Percentiles rank a stretch among this genome's conserved stretches.
Evolutionary conservation across 2,113 vertebrate species (phyloP).

Genomic region (Pollimyrus isidori): DNA sequence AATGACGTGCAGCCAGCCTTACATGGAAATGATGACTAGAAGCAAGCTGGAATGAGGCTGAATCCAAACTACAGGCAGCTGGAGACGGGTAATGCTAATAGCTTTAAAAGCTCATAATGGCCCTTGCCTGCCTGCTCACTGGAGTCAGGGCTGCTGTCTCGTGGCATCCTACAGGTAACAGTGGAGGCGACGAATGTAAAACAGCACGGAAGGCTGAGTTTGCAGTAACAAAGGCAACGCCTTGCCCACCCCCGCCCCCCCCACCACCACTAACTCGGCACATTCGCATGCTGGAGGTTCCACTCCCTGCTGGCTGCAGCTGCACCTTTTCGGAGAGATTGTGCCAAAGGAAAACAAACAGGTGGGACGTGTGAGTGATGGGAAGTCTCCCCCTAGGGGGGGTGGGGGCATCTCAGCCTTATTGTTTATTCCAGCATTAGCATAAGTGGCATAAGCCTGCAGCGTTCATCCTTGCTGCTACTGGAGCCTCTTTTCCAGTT

Average conservation of each 20-base stretch:
- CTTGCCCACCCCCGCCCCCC: not conserved
- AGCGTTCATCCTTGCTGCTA: not conserved
- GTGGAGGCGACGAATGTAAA: not conserved
- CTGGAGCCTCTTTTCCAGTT: not conserved
- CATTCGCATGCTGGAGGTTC: not conserved
- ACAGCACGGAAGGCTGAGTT: not conserved
- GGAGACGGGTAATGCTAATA: not conserved
- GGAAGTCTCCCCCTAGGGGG: not conserved
- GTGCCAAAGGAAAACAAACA: constrained; percentile 3
- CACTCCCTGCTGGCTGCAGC: not conserved
- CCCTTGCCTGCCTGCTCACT: not conserved
- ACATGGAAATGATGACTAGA: not conserved
- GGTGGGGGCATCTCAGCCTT: not conserved
- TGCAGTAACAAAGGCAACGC: not conserved
- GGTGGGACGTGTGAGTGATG: not conserved
- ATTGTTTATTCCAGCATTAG: not conserved
- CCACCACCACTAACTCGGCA: not conserved
- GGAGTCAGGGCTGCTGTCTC: not conserved
- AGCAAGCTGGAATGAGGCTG: not conserved
- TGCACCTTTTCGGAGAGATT: not conserved
- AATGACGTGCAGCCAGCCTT: not conserved
- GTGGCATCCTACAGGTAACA: not conserved
- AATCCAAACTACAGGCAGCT: not conserved
- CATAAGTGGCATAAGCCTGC: not conserved
- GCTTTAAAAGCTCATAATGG: not conserved